These are phyloP conservation scores for Phengaris arion DNA, from an alignment of 2,888 invertebrate species.

Conservation along the genomic window DNA sequence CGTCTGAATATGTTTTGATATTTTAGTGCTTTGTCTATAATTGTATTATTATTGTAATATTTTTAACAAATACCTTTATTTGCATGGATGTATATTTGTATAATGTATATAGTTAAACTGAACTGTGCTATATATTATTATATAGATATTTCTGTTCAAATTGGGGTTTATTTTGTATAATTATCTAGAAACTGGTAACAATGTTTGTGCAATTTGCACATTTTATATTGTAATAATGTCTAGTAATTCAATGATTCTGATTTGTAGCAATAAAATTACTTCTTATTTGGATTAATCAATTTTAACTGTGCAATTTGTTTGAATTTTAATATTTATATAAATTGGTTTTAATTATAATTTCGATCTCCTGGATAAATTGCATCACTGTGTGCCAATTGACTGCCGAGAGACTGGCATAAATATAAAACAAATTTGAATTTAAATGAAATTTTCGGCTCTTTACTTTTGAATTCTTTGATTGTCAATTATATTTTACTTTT, in stretches of 20 bases:
- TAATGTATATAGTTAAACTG: not conserved
- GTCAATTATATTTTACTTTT: not conserved
- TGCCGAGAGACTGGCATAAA: not conserved
- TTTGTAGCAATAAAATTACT: not conserved
- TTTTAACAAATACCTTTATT: not conserved
- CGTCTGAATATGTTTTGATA: not conserved
- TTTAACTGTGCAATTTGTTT: conserved; percentile 1
- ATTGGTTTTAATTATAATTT: not conserved
- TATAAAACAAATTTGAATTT: not conserved
- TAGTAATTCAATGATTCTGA: not conserved
- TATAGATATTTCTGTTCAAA: not conserved
- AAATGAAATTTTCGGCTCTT: not conserved
- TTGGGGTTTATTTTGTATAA: not conserved
- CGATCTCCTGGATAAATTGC: not conserved
- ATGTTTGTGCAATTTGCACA: not conserved
- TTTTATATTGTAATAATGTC: not conserved
- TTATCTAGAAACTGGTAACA: not conserved
- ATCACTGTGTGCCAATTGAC: not conserved
- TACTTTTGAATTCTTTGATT: not conserved
- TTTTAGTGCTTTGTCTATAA: not conserved
- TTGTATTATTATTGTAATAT: not conserved
- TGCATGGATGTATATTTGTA: not conserved
- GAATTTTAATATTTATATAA: not conserved
- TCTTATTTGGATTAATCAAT: not conserved
- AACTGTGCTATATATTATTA: not conserved